phyloP scores from a whole-genome alignment of 2,797 vertebrate species.

The Sebastes minor region DNA sequence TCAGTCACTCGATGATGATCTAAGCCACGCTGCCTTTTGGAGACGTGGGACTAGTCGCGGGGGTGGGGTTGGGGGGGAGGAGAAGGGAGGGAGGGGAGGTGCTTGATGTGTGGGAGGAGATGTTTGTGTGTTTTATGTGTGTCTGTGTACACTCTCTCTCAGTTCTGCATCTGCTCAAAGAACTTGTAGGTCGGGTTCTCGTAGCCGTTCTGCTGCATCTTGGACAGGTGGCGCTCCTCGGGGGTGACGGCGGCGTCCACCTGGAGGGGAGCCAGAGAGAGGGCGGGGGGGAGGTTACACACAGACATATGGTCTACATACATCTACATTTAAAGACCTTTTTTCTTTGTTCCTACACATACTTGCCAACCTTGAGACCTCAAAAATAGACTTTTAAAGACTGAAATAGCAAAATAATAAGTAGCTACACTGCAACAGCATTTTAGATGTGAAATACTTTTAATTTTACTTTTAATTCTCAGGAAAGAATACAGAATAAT shows the following conservation, averaged over 20 bases:
- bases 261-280: slow-evolving; percentile 68
- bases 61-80: neutral
- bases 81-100: neutral
- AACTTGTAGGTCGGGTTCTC: slow-evolving; percentile 98
- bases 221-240: slow-evolving; percentile 93
- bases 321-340: neutral
- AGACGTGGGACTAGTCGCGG: slow-evolving; percentile 13
- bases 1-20: slow-evolving; percentile 42
- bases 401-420: too few species aligned
- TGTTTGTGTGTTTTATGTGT: slow-evolving; percentile 19
- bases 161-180: slow-evolving; percentile 98
- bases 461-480: too few species aligned
- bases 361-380: too few species aligned
- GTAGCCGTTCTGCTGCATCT: slow-evolving; percentile 96
- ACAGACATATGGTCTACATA: neutral
- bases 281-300: neutral
- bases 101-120: slow-evolving; percentile 27
- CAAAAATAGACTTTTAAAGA: too few species aligned
- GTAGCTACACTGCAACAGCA: too few species aligned
- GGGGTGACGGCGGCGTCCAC: slow-evolving; percentile 94
- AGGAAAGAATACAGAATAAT: too few species aligned
- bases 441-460: too few species aligned
- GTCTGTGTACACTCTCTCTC: slow-evolving; percentile 67
- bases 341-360: neutral
- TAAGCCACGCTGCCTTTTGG: slow-evolving; percentile 52